Percentiles rank a stretch among this genome's conserved stretches.
Evolutionary conservation across 2,113 vertebrate genomes (phyloP).

Genomic region (Pedionomus torquatus): DNA sequence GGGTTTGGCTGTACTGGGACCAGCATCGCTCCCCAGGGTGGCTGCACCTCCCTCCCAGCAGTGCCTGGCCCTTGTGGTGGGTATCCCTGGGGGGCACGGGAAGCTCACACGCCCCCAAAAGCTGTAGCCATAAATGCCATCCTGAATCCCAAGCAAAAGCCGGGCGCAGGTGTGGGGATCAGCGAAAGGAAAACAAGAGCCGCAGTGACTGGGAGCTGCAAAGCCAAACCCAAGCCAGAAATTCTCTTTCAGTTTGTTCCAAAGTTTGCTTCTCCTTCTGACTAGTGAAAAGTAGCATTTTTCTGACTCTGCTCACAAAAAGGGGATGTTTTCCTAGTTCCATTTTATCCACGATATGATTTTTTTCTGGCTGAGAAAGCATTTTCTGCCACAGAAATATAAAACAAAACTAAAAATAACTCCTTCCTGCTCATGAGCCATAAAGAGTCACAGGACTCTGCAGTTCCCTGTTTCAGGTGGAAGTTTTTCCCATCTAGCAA

Average conservation of each 20-base stretch:
- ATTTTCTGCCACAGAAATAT: background rate
- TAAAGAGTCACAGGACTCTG: background rate
- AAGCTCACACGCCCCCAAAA: background rate
- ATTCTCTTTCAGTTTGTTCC: background rate
- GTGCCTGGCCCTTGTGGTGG: rapidly evolving
- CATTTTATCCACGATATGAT: background rate
- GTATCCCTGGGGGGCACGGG: background rate
- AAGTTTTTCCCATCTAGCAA: background rate
- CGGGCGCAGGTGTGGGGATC: background rate
- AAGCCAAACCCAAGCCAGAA: background rate
- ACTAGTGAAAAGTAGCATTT: background rate
- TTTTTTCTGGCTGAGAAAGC: background rate
- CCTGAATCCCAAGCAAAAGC: background rate
- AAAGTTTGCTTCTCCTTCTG: background rate
- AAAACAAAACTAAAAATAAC: background rate
- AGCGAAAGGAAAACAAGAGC: background rate
- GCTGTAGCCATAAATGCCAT: background rate
- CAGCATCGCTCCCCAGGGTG: rapidly evolving
- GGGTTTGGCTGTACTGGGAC: background rate
- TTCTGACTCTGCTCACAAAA: background rate
- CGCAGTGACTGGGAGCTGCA: rapidly evolving
- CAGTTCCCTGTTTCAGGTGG: background rate
- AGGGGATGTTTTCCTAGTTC: background rate
- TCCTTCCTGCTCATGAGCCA: background rate
- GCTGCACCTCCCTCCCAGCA: background rate